phyloP scores from a whole-genome alignment of 2,797 vertebrate genomes.

The Fringilla coelebs region DNA sequence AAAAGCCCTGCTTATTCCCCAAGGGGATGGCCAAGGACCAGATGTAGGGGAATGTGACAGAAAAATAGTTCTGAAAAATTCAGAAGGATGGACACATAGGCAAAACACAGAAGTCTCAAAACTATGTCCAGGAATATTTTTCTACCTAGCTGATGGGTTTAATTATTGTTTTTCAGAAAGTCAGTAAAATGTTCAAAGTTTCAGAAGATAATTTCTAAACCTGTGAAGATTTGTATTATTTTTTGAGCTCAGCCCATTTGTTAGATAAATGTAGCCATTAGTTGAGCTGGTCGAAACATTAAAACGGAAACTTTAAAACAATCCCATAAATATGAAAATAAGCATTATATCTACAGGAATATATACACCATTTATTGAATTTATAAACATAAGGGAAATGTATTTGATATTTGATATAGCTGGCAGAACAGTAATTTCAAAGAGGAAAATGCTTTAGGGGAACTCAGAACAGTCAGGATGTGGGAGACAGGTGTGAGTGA shows the following conservation, averaged over 20 bases:
- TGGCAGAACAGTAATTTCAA: background rate
- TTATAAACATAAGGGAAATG: background rate
- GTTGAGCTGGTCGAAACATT: background rate
- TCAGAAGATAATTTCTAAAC: background rate
- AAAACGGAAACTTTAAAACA: background rate
- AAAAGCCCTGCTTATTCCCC: background rate
- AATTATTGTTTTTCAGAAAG: background rate
- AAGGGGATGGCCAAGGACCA: fast-evolving
- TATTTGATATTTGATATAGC: background rate
- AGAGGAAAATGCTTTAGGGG: background rate
- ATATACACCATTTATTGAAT: background rate
- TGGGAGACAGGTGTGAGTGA: background rate
- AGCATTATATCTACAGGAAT: background rate
- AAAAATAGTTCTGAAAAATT: background rate
- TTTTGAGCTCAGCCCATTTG: background rate
- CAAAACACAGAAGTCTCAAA: background rate
- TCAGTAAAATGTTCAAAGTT: background rate
- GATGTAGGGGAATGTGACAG: background rate
- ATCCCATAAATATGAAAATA: background rate
- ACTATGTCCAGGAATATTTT: background rate
- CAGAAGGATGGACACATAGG: background rate
- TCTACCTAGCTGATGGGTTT: background rate
- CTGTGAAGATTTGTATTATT: background rate
- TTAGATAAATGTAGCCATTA: background rate
- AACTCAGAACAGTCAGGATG: background rate